Evolutionary conservation across 2,888 invertebrate species (phyloP).

Genomic region (Sthenelais limicola): DNA sequence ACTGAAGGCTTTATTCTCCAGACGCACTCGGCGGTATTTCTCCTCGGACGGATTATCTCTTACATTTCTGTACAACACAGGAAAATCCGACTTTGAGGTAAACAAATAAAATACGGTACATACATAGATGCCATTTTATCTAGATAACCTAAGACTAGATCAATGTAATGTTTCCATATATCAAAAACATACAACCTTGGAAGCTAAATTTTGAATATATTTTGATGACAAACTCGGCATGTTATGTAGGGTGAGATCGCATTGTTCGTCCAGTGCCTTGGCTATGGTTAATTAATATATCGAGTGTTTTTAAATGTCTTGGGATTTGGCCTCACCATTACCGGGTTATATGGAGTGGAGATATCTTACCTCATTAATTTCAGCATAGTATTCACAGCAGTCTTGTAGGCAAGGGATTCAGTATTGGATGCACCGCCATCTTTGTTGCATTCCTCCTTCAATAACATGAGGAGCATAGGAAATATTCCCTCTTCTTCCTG

Average conservation of each 20-base stretch:
- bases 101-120: not conserved
- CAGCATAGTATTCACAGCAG: not conserved
- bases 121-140: no score
- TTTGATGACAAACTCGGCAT: no score
- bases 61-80: not conserved
- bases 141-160: no score
- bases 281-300: no score
- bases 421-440: not conserved
- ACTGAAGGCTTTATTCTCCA: conserved; percentile 1
- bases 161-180: no score
- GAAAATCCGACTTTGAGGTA: not conserved
- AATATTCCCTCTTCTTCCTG: conserved; percentile 24
- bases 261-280: no score
- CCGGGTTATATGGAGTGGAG: not conserved
- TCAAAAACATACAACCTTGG: no score
- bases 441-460: conserved; percentile 5
- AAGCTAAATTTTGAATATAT: no score
- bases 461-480: not conserved
- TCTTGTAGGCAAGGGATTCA: not conserved
- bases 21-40: conserved; percentile 4
- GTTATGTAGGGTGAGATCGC: no score
- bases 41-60: not conserved
- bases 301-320: no score
- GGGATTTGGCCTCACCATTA: not conserved
- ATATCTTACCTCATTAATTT: conserved; percentile 9